Evolutionary conservation across 2,888 invertebrate species (phyloP).

Genomic region (Euclidia mi): DNA sequence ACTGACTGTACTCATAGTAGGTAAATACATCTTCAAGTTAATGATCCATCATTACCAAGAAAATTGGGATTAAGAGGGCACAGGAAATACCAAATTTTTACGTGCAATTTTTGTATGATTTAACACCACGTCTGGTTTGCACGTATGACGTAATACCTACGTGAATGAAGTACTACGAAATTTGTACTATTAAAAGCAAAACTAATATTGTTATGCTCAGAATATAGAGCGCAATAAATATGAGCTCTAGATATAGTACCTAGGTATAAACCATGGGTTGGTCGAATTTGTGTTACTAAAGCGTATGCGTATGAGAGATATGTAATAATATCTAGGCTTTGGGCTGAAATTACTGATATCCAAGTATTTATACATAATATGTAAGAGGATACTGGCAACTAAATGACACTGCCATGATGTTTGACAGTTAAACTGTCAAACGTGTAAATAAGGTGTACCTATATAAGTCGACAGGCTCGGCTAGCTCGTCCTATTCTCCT

Average conservation of each 20-base stretch:
- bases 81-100: conserved; percentile 65
- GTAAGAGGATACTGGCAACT: no score
- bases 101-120: conserved; percentile 65
- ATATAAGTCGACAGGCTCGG: no score
- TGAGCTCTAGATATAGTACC: conserved; percentile 1
- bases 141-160: conserved; percentile 18
- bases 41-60: conserved; percentile 72
- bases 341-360: no score
- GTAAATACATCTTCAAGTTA: conserved; percentile 63
- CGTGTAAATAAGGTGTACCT: no score
- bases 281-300: no score
- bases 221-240: conserved; percentile 31
- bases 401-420: no score
- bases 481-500: no score
- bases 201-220: conserved; percentile 22
- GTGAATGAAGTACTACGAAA: conserved; percentile 38
- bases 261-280: no score
- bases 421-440: no score
- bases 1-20: conserved; percentile 58
- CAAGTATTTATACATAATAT: no score
- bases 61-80: conserved; percentile 79
- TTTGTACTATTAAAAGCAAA: conserved; percentile 20
- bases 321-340: no score
- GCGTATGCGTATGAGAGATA: no score
- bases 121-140: conserved; percentile 44